phyloP scores from a whole-genome alignment of 2,797 vertebrate species.

The Aythya fuligula region DNA sequence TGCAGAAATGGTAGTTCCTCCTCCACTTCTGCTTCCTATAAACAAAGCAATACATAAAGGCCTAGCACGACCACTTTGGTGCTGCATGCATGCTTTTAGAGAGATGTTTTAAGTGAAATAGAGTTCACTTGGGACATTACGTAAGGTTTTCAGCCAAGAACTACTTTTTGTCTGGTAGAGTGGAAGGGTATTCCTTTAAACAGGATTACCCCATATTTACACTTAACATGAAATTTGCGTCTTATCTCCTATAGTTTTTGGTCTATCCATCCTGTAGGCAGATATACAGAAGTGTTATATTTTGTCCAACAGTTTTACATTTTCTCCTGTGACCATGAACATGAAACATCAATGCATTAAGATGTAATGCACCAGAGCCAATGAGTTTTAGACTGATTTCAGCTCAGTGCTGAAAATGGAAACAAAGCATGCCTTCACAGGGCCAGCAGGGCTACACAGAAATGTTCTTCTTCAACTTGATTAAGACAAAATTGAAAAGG shows the following conservation, averaged over 20 bases:
- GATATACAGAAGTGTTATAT: neutral
- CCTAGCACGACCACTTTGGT: rapidly evolving
- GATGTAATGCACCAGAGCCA: neutral
- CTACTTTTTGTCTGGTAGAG: neutral
- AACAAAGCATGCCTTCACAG: slow-evolving; percentile 63
- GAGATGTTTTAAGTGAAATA: neutral
- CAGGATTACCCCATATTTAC: neutral
- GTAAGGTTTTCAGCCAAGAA: neutral
- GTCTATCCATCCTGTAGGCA: neutral
- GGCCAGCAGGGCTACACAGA: slow-evolving; percentile 51
- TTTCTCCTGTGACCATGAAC: neutral
- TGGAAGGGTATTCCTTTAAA: neutral
- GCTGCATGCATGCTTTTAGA: neutral
- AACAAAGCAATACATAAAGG: neutral
- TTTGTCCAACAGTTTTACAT: neutral
- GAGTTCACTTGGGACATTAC: neutral
- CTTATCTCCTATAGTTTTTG: neutral
- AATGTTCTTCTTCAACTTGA: slow-evolving; percentile 74
- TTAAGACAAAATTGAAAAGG: slow-evolving; percentile 78
- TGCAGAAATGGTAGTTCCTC: neutral
- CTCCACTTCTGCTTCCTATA: neutral
- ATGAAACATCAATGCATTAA: neutral
- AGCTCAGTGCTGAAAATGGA: slow-evolving; percentile 25
- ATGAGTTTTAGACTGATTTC: neutral
- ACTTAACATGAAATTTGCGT: neutral